Base-by-base conservation (phyloP, 2,888 invertebrate genomes). In the Abscondita cerata region DNA sequence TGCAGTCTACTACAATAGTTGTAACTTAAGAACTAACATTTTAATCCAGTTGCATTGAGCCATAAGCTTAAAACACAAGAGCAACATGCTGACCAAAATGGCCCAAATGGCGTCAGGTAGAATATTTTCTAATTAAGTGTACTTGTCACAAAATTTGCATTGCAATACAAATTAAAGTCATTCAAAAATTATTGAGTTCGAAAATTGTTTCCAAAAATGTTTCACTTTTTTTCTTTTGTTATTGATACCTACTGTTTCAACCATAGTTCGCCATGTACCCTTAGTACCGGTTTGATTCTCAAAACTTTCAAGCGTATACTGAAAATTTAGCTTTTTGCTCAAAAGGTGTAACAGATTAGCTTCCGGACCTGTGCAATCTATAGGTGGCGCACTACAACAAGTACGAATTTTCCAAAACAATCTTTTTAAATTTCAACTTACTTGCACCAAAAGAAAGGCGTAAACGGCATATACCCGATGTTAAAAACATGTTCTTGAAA, bases 361-460 rank as follows among this genome's bases (percentile, higher is more conserved):
- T 44, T 53, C 48, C 47, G 59, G 31, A 3, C 59, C 54, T 11
- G 2, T 25, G 13, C 53, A 8, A 1, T 34, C 15, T 8, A 13
- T 6, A 9, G 19, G 6, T 2, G n/a, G 2, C 18, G 2, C 1
- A 12, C 13, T 50, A 41, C 16, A 0, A 20, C 8, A 16, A 19
- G 19, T 12, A 8, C 13, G n/a, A n/a, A 20, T 52, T 38, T 15
- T 36, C 25, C 9, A 1, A 3, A 18, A 11, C 19, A 16, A 1
- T 1, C n/a, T 13, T 11, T n/a, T n/a, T 1, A 12, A 8, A 2
- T 31, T 6, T 19, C 12, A 2, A 54, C 50, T 50, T 54, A 54
- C 59, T 41, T 6, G 16, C 41, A 50, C 54, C 59, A 47, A 50
- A 60, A 47, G 13, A 60, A 53, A 15, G 59, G 59, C 9, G 44